Evolutionary conservation across 1,140 invertebrate species (phyloP), one percentile per base, ranked within the genome.

Genomic region (Drosophila pseudoananassae): DNA sequence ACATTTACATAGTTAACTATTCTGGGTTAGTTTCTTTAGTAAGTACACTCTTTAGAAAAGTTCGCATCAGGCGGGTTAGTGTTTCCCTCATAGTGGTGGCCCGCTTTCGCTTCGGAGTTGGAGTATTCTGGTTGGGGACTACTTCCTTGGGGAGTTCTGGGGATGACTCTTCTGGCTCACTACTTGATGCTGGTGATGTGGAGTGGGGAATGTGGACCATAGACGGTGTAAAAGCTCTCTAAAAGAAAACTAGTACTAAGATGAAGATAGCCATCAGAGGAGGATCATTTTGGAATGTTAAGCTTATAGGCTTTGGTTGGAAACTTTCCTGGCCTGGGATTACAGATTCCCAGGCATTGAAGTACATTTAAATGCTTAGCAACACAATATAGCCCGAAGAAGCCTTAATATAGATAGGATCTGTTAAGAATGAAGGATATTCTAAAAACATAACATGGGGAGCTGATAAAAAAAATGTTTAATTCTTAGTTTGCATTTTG

Each of bases 41-140:
- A 75, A 75, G 70, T 75, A 75, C 71, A 74, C 52, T 47, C 40
- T 57, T 57, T 56, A 74, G 59, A 74, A 74, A 74, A 64, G 33
- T 46, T 64, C 46, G 70, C 58, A 27, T 73, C 57, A 74, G 71
- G 71, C 71, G 71, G 71, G 71, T 65, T 64, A 76, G 70, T 45
- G 45, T 64, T 53, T 56, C 45, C 52, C 31, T 64, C 36, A 49
- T 23, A n/a, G 17, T 47, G 23, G 29, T 64, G 46, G 47, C 54
- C 53, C 38, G 27, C 68, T 52, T 17, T 56, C 52, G 65, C 55
- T 33, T 50, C 33, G 50, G 70, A 73, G 70, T 73, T n/a, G n/a
- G n/a, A 73, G 73, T 63, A 15, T 40, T 17, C 2, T 7, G 20
- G 23, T 55, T 38, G 68, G 65, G 63, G 52, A 68, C 38, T 68